Conservation (phyloP, 1,140 invertebrate genomes). For the Cotesia typhae region DNA sequence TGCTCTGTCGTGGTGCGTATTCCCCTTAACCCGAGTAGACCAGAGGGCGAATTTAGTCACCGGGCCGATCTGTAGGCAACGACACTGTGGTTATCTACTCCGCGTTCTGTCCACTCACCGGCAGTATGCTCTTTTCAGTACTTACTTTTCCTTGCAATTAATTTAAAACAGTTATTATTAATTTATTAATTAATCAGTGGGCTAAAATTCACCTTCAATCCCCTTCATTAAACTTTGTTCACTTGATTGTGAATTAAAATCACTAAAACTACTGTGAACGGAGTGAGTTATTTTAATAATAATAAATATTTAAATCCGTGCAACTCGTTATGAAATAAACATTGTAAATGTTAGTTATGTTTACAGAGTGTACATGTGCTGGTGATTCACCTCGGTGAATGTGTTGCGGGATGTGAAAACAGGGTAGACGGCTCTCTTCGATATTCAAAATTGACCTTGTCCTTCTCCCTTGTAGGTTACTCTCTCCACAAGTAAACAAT, state of each 20-base stretch:
- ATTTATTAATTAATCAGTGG: too few relatives aligned
- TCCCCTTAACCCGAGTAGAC: conserved; percentile 52
- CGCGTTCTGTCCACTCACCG: conserved; percentile 38
- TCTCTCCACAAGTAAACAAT: conserved; percentile 1
- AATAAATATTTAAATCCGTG: background rate
- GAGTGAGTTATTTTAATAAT: background rate
- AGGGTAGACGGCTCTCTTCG: conserved; percentile 4
- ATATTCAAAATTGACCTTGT: conserved; percentile 23
- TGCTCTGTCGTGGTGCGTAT: conserved; percentile 39
- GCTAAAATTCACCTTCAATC: too few relatives aligned
- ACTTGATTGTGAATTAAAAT: too few relatives aligned
- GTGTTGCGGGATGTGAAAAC: background rate
- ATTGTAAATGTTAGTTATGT: background rate
- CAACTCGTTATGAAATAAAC: background rate
- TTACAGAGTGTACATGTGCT: conserved; percentile 1
- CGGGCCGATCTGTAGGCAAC: conserved; percentile 59
- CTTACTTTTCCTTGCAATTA: too few relatives aligned
- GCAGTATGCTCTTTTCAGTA: background rate
- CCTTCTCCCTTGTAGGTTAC: conserved; percentile 6
- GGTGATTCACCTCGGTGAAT: conserved; percentile 1
- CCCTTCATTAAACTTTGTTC: too few relatives aligned
- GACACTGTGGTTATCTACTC: conserved; percentile 53
- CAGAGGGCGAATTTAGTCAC: conserved; percentile 56
- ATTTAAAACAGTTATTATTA: too few relatives aligned
- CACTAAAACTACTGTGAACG: too few relatives aligned